Percentiles rank a stretch among this genome's conserved stretches.
phyloP scores from a whole-genome alignment of 2,888 invertebrate genomes.

The Psococerastis gibbosa region DNA sequence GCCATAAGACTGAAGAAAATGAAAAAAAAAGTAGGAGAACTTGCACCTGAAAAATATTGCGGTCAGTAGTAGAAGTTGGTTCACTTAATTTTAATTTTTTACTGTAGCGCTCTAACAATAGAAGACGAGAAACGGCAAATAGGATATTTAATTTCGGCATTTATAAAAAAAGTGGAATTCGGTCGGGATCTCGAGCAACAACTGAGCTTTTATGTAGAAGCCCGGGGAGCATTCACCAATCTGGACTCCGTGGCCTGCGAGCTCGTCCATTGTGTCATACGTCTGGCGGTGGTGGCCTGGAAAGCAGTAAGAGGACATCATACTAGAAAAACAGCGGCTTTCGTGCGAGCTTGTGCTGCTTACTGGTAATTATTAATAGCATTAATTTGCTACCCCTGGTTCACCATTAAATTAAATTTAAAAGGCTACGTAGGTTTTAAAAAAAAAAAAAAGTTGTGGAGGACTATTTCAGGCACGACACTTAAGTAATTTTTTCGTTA shows the following conservation, averaged over 20 bases:
- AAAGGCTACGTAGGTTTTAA: too few species aligned
- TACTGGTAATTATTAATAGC: too few species aligned
- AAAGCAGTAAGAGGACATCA: slow-evolving; percentile 53
- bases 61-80: too few species aligned
- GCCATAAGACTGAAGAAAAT: too few species aligned
- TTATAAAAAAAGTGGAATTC: slow-evolving; percentile 62
- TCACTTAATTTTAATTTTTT: slow-evolving; percentile 11
- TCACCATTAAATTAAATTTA: too few species aligned
- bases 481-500: too few species aligned
- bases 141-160: slow-evolving; percentile 59
- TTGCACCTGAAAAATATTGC: too few species aligned
- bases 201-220: slow-evolving; percentile 83
- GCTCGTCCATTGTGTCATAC: slow-evolving; percentile 75
- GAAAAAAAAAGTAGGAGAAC: too few species aligned
- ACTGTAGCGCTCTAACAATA: slow-evolving; percentile 61
- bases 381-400: too few species aligned
- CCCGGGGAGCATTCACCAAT: slow-evolving; percentile 75
- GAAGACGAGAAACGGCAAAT: slow-evolving; percentile 83
- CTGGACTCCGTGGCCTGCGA: slow-evolving; percentile 71
- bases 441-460: too few species aligned
- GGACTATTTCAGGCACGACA: too few species aligned
- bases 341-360: slow-evolving; percentile 86
- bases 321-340: slow-evolving; percentile 60
- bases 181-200: slow-evolving; percentile 79
- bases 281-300: slow-evolving; percentile 47